These are phyloP conservation scores for Ectemnius cavifrons DNA, from an alignment of 2,888 invertebrate genomes.

Conservation along the genomic window DNA sequence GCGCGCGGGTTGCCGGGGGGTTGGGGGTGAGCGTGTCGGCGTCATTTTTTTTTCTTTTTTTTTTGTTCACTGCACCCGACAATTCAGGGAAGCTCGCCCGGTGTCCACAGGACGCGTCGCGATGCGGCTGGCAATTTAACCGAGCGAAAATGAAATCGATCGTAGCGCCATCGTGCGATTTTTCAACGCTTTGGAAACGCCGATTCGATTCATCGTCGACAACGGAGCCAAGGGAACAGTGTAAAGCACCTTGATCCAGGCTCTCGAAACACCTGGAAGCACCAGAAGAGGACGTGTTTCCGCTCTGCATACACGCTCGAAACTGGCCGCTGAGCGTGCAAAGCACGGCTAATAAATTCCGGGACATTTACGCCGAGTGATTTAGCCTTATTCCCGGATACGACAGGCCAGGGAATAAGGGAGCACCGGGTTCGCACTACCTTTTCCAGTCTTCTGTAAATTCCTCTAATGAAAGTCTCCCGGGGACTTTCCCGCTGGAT, in stretches of 20 bases:
- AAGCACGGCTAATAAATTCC: conserved; percentile 70
- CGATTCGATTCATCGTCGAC: neutral
- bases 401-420: conserved; percentile 38
- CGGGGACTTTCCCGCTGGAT: conserved; percentile 70
- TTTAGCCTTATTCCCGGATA: conserved; percentile 54
- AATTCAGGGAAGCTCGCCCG: neutral
- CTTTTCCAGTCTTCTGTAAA: conserved; percentile 71
- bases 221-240: neutral
- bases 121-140: conserved; percentile 2
- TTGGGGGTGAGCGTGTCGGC: conserved; percentile 5
- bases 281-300: neutral
- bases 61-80: neutral
- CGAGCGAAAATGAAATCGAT: conserved; percentile 2
- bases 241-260: neutral
- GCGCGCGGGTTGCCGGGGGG: neutral
- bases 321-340: conserved; percentile 40
- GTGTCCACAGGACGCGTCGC: neutral
- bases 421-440: conserved; percentile 26
- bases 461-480: conserved; percentile 76
- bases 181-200: conserved; percentile 38
- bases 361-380: conserved; percentile 69
- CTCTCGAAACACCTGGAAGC: no score
- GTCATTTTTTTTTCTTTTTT: conserved; percentile 4
- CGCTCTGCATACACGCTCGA: neutral
- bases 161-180: neutral